phyloP scores from a whole-genome alignment of 64 coral and sea anemone species.

The Pocillopora damicornis region DNA sequence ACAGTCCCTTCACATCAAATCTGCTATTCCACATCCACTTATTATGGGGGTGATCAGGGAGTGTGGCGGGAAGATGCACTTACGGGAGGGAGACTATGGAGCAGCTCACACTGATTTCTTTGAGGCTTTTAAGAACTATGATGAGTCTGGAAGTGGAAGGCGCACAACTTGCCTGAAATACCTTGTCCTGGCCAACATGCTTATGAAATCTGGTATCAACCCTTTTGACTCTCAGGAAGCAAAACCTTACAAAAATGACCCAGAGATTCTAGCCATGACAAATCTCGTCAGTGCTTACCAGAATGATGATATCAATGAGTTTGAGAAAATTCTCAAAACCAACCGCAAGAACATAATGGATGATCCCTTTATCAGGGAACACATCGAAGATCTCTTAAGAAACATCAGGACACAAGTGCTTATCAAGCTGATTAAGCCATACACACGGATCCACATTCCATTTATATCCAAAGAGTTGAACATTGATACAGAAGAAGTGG shows the following conservation, averaged over 20 bases:
- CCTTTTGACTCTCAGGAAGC: conserved; percentile 99
- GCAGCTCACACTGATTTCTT: conserved; percentile 98
- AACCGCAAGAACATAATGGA: conserved; percentile 99
- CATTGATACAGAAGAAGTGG: conserved; percentile 97
- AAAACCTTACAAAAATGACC: conserved; percentile 97
- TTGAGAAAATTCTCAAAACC: conserved; percentile 98
- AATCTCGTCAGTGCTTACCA: conserved; percentile 99
- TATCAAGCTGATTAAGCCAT: conserved; percentile 99
- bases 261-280: conserved; percentile 96
- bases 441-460: conserved; percentile 98
- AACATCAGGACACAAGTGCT: conserved; percentile 98
- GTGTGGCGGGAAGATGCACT: conserved; percentile 98
- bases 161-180: conserved; percentile 97
- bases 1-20: conserved; percentile 96
- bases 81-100: conserved; percentile 95
- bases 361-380: conserved; percentile 96
- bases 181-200: conserved; percentile 94
- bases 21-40: conserved; percentile 91
- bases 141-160: conserved; percentile 95
- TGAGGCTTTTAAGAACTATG: conserved; percentile 99
- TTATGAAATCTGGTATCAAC: conserved; percentile 99
- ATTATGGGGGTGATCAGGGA: conserved; percentile 99
- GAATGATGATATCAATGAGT: conserved; percentile 99
- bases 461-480: conserved; percentile 98
- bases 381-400: conserved; percentile 97